These are phyloP conservation scores for Gila orcuttii DNA, from an alignment of 2,113 vertebrate genomes.

Conservation along the genomic window DNA sequence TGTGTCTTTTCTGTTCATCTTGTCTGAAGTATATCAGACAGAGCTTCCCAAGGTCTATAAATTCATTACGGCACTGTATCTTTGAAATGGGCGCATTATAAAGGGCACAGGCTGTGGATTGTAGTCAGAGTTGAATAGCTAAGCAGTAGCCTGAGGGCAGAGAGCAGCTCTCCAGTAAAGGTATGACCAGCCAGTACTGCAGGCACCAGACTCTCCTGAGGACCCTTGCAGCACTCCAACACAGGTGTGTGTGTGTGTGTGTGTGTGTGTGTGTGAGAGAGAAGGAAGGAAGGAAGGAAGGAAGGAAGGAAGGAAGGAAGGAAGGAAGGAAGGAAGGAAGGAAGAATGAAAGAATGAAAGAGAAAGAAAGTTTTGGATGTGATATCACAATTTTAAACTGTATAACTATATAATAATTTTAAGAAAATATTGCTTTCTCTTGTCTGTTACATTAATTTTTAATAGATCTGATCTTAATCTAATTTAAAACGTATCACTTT, in stretches of 20 bases:
- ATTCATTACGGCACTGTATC: constrained; percentile 77
- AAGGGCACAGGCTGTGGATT: constrained; percentile 65
- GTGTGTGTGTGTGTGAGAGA: too few relatives aligned
- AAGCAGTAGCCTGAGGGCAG: constrained; percentile 80
- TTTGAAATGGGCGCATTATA: constrained; percentile 70
- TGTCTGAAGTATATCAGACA: constrained; percentile 80
- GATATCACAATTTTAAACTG: background rate
- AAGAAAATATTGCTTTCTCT: background rate
- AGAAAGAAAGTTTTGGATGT: background rate
- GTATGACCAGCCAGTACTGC: constrained; percentile 74
- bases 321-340: too few relatives aligned
- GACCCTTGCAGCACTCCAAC: constrained; percentile 64
- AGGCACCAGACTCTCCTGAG: constrained; percentile 77
- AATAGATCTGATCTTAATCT: background rate
- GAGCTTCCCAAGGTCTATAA: constrained; percentile 78
- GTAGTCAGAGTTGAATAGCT: constrained; percentile 79
- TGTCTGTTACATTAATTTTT: background rate
- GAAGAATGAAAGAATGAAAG: too few relatives aligned
- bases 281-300: too few relatives aligned
- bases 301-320: too few relatives aligned
- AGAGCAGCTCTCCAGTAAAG: constrained; percentile 72
- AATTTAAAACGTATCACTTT: background rate
- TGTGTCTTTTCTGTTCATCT: constrained; percentile 66
- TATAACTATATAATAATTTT: background rate
- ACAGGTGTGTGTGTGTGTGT: constrained; percentile 41